phyloP scores from a whole-genome alignment of 2,888 invertebrate species.

The Tenthredo mesomela region DNA sequence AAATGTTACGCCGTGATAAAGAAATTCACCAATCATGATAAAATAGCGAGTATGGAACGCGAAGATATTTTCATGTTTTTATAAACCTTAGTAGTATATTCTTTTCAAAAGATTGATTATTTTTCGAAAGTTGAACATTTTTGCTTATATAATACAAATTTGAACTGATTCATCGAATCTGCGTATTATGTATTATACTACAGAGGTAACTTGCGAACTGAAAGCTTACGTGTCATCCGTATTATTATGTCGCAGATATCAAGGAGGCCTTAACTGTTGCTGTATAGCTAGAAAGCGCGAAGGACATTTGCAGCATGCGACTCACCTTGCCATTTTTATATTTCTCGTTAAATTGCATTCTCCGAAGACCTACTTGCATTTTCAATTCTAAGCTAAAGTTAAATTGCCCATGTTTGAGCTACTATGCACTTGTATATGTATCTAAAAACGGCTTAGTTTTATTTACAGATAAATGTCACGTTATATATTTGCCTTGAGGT shows the following conservation, averaged over 20 bases:
- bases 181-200: neutral
- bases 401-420: slow-evolving; percentile 49
- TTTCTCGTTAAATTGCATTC: slow-evolving; percentile 52
- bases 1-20: slow-evolving; percentile 45
- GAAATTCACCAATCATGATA: slow-evolving; percentile 43
- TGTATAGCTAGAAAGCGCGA: slow-evolving; percentile 50
- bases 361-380: slow-evolving; percentile 53
- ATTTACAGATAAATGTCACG: slow-evolving; percentile 74
- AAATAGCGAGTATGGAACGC: neutral
- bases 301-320: slow-evolving; percentile 34
- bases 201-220: neutral
- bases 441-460: slow-evolving; percentile 7
- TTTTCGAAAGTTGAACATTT: neutral
- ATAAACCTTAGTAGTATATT: neutral
- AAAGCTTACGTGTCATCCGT: slow-evolving; percentile 37
- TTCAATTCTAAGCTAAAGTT: slow-evolving; percentile 50
- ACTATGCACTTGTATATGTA: neutral
- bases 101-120: neutral
- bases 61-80: slow-evolving; percentile 25
- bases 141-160: neutral
- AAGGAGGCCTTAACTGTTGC: slow-evolving; percentile 4
- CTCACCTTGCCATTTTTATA: slow-evolving; percentile 53
- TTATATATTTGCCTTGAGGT: slow-evolving; percentile 70
- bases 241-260: neutral
- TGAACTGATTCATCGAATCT: neutral